Conservation (phyloP, 2,797 vertebrate species). For the Pantherophis alleghaniensis region DNA sequence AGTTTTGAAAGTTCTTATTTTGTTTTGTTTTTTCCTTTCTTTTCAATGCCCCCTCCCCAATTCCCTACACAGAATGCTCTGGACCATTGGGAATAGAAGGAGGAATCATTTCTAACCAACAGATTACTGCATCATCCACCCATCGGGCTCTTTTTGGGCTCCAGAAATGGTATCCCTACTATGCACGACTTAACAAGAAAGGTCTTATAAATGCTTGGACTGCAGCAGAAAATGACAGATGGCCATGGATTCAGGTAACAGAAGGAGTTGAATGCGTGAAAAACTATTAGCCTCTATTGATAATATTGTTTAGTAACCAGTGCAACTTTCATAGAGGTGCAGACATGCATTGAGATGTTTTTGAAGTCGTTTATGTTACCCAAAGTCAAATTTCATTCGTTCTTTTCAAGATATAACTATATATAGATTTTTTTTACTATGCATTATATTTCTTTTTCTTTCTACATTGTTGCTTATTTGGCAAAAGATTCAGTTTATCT, state of each 20-base stretch:
- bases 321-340: conserved; percentile 22
- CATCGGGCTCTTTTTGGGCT: conserved; percentile 96
- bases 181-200: conserved; percentile 96
- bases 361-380: not conserved
- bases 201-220: conserved; percentile 99
- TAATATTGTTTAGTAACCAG: conserved; percentile 52
- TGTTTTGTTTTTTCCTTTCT: not conserved
- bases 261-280: conserved; percentile 46
- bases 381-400: not conserved
- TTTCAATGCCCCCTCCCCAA: not conserved
- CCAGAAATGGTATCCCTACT: conserved; percentile 99
- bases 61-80: conserved; percentile 83
- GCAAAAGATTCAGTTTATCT: conserved; percentile 45
- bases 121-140: conserved; percentile 97
- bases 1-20: not conserved
- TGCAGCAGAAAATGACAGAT: conserved; percentile 97
- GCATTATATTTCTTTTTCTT: conserved; percentile 59
- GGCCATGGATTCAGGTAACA: conserved; percentile 99
- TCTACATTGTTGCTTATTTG: conserved; percentile 39
- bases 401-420: not conserved
- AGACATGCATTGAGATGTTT: conserved; percentile 19
- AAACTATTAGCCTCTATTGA: conserved; percentile 39
- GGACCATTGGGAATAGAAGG: conserved; percentile 97
- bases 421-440: conserved; percentile 36
- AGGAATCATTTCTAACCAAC: conserved; percentile 97